phyloP scores from a whole-genome alignment of 1,140 invertebrate genomes.

The Drosophila seguyi region DNA sequence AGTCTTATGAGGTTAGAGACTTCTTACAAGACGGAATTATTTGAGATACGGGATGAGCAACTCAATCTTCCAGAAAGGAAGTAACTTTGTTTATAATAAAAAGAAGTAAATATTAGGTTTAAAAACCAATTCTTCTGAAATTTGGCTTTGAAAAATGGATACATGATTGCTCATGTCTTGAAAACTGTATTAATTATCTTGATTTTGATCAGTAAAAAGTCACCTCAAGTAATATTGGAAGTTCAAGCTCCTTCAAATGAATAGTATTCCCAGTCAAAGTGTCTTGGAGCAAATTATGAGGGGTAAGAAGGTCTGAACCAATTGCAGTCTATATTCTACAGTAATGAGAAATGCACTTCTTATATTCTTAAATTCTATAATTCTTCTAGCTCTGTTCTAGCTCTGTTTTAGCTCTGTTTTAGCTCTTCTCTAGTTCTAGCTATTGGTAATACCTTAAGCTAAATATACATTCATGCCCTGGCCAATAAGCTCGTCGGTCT shows the following conservation, averaged over 20 bases:
- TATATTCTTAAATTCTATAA: background rate
- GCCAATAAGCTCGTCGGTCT: background rate
- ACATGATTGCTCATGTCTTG: background rate
- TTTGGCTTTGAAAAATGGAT: background rate
- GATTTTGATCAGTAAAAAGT: background rate
- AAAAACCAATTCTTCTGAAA: background rate
- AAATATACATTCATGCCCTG: conserved; percentile 19
- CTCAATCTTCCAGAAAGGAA: too few species aligned
- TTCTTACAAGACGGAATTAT: too few species aligned
- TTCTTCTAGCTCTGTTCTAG: conserved; percentile 10
- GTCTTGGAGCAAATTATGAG: background rate
- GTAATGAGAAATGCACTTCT: background rate
- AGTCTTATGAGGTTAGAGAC: too few species aligned
- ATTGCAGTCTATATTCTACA: background rate
- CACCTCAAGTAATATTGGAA: background rate
- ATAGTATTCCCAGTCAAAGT: background rate
- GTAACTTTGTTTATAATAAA: too few species aligned
- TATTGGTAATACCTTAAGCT: background rate
- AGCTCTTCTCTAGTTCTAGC: too few species aligned
- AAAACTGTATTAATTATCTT: background rate
- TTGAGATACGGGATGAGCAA: too few species aligned
- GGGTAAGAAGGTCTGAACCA: background rate
- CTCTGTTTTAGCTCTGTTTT: too few species aligned
- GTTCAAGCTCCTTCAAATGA: background rate
- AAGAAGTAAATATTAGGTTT: background rate